Evolutionary conservation across 2,888 invertebrate species (phyloP).

Genomic region (Andricus quercusramuli): DNA sequence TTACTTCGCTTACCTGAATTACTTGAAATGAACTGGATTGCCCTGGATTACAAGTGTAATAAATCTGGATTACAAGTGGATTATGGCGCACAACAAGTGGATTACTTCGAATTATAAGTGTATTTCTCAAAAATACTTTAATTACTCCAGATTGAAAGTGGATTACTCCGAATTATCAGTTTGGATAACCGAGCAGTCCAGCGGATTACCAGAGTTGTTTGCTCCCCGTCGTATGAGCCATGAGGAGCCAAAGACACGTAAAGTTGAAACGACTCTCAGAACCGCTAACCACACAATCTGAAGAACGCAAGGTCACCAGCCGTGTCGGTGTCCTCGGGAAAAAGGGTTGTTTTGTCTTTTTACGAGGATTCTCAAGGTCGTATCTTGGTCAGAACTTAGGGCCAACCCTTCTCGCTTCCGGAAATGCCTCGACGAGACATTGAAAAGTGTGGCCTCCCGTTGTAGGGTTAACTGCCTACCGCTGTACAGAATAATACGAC

Average conservation of each 20-base stretch:
- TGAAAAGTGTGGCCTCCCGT: constrained; percentile 44
- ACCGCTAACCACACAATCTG: constrained; percentile 51
- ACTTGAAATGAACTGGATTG: too few relatives aligned
- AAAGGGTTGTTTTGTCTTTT: constrained; percentile 63
- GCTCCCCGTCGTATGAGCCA: too few relatives aligned
- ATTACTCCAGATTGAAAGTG: too few relatives aligned
- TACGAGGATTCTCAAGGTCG: constrained; percentile 59
- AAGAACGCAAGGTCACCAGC: constrained; percentile 59
- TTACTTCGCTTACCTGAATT: too few relatives aligned
- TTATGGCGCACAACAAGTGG: too few relatives aligned
- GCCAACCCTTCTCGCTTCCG: constrained; percentile 70
- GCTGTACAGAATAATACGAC: constrained; percentile 63
- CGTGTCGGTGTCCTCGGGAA: constrained; percentile 49
- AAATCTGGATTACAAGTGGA: too few relatives aligned
- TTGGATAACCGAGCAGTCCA: too few relatives aligned
- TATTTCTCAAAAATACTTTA: too few relatives aligned
- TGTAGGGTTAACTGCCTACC: constrained; percentile 67
- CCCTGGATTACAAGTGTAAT: too few relatives aligned
- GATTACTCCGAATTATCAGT: too few relatives aligned
- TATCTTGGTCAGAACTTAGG: constrained; percentile 47
- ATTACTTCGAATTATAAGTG: too few relatives aligned
- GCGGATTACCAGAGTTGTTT: too few relatives aligned
- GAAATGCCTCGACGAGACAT: constrained; percentile 43
- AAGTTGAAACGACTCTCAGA: constrained; percentile 10
- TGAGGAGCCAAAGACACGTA: not conserved